A percentile compares a stretch with the other conserved stretches of the same genome.
Conservation (phyloP, 2,888 invertebrate species). For the Palloptera scutellata region DNA sequence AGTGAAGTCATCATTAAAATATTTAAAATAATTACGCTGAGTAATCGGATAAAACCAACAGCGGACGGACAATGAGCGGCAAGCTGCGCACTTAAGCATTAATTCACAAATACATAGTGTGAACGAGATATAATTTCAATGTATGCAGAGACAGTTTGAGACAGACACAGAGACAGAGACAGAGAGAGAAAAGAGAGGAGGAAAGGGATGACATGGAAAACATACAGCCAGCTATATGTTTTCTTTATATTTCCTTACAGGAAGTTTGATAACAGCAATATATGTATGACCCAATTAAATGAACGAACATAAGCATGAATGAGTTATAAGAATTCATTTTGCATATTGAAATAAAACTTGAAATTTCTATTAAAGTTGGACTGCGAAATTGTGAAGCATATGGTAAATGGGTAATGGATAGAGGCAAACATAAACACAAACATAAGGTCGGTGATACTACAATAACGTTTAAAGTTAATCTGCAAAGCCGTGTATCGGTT, state of each 20-base stretch:
- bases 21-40: background rate
- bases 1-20: background rate
- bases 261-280: conserved; percentile 52
- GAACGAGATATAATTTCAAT: background rate
- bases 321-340: too few relatives aligned
- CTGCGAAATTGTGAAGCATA: too few relatives aligned
- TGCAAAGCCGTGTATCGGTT: too few relatives aligned
- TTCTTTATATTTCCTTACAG: conserved; percentile 43
- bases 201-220: background rate
- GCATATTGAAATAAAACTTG: too few relatives aligned
- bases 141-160: conserved; percentile 8
- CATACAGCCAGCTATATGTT: conserved; percentile 34
- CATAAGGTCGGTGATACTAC: too few relatives aligned
- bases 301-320: conserved; percentile 48
- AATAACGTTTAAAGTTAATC: too few relatives aligned
- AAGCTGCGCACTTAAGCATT: background rate
- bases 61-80: background rate
- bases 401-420: too few relatives aligned
- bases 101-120: background rate
- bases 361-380: too few relatives aligned
- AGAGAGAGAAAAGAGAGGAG: conserved; percentile 22
- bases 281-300: conserved; percentile 60
- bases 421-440: too few relatives aligned
- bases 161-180: conserved; percentile 21
- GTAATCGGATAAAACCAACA: conserved; percentile 2